These are phyloP conservation scores for Neotoxoptera formosana DNA, from an alignment of 1,140 invertebrate genomes.

Conservation along the genomic window DNA sequence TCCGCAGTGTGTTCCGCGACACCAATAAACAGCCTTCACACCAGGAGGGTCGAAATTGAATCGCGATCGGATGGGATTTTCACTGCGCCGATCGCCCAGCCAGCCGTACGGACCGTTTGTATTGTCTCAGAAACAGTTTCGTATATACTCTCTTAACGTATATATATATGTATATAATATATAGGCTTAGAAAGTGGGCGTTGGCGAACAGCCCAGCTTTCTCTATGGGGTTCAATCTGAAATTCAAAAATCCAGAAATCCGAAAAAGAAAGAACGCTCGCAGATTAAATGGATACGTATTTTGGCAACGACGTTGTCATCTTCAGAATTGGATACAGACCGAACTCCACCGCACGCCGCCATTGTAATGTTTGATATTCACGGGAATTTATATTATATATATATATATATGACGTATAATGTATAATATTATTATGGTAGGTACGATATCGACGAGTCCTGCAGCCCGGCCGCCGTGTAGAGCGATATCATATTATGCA, in stretches of 20 bases:
- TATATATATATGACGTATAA: no score
- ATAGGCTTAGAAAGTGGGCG: background rate
- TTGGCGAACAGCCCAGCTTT: conserved; percentile 27
- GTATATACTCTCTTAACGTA: background rate
- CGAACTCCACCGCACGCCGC: background rate
- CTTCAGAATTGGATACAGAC: background rate
- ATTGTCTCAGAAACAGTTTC: background rate
- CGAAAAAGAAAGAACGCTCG: background rate
- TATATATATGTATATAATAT: background rate
- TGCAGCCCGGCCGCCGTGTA: no score
- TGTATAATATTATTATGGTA: background rate
- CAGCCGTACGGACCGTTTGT: background rate
- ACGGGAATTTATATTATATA: background rate
- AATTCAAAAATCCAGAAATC: conserved; percentile 22
- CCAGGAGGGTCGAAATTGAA: conserved; percentile 24
- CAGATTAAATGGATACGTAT: conserved; percentile 25
- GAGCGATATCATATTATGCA: background rate
- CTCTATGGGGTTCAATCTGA: background rate
- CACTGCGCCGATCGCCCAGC: background rate
- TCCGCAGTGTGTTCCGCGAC: background rate
- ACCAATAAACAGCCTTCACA: background rate
- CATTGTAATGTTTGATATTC: background rate
- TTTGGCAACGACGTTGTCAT: conserved; percentile 24
- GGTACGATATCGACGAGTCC: background rate
- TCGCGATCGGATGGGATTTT: background rate